Percentiles rank a stretch among this genome's conserved stretches.
Conservation (phyloP, 2,797 vertebrate species). For the Liparis tanakae region DNA sequence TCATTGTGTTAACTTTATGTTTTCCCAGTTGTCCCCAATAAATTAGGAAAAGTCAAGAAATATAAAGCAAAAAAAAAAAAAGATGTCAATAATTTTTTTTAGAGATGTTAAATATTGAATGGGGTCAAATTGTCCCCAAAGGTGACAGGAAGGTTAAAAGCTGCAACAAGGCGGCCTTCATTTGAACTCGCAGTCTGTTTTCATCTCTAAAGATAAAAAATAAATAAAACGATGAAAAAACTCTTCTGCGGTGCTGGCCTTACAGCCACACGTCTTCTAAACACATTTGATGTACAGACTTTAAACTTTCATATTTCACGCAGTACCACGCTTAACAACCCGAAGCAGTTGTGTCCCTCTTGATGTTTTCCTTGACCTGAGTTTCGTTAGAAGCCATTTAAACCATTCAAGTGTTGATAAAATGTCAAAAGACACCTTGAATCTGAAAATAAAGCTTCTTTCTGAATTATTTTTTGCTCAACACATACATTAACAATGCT, state of each 20-base stretch:
- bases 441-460: constrained; percentile 7
- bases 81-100: too few species aligned
- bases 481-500: constrained; percentile 27
- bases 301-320: constrained; percentile 23
- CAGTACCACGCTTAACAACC: constrained; percentile 3
- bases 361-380: constrained; percentile 11
- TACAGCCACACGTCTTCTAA: constrained; percentile 21
- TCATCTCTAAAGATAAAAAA: constrained; percentile 37
- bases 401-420: not conserved
- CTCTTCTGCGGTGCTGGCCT: constrained; percentile 21
- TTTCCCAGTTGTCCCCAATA: too few species aligned
- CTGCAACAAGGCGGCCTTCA: constrained; percentile 10
- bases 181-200: constrained; percentile 29
- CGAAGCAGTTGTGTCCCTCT: constrained; percentile 7
- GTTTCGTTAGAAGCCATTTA: constrained; percentile 1
- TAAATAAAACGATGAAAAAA: constrained; percentile 5
- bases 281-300: constrained; percentile 40
- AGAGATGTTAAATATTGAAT: too few species aligned
- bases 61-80: too few species aligned
- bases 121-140: too few species aligned
- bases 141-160: not conserved
- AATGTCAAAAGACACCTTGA: not conserved
- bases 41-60: too few species aligned
- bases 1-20: too few species aligned
- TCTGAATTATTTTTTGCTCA: constrained; percentile 17